Conservation (phyloP, 64 coral and sea anemone genomes). For the Montipora foliosa region DNA sequence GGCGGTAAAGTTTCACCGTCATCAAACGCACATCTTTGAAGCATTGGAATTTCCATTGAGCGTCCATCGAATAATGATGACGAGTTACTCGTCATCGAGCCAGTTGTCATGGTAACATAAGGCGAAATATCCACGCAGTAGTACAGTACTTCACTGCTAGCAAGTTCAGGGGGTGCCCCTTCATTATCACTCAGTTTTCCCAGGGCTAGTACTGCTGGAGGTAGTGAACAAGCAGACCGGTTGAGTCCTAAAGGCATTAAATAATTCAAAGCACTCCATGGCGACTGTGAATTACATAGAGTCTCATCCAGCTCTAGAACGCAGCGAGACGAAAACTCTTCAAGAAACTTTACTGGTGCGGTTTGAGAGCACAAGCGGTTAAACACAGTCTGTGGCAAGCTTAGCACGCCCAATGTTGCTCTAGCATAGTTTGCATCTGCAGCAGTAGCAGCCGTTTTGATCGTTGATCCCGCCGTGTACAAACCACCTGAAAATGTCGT, state of each 20-base stretch:
- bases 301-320: slow-evolving; percentile 56
- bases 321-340: slow-evolving; percentile 69
- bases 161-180: slow-evolving; percentile 44
- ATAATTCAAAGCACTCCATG: slow-evolving; percentile 83
- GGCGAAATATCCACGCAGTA: slow-evolving; percentile 54
- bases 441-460: slow-evolving; percentile 70
- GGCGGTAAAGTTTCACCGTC: slow-evolving; percentile 75
- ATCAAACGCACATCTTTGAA: slow-evolving; percentile 71
- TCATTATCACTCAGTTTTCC: slow-evolving; percentile 66
- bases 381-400: slow-evolving; percentile 65
- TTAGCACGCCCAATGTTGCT: slow-evolving; percentile 65
- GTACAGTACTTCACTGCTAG: slow-evolving; percentile 73
- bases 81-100: not conserved
- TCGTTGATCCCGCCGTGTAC: slow-evolving; percentile 71
- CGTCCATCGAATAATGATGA: slow-evolving; percentile 3
- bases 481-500: slow-evolving; percentile 15
- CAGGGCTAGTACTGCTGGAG: slow-evolving; percentile 63
- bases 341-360: slow-evolving; percentile 68
- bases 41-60: not conserved
- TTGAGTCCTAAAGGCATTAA: slow-evolving; percentile 54
- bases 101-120: slow-evolving; percentile 10
- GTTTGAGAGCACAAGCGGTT: slow-evolving; percentile 78
- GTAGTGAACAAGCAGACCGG: slow-evolving; percentile 60
- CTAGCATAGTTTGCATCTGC: slow-evolving; percentile 66
- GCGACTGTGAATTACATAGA: slow-evolving; percentile 62